Percentiles rank a stretch among this genome's conserved stretches.
Conservation (phyloP, 2,797 vertebrate genomes). For the Lepidocolaptes lacrymiger region DNA sequence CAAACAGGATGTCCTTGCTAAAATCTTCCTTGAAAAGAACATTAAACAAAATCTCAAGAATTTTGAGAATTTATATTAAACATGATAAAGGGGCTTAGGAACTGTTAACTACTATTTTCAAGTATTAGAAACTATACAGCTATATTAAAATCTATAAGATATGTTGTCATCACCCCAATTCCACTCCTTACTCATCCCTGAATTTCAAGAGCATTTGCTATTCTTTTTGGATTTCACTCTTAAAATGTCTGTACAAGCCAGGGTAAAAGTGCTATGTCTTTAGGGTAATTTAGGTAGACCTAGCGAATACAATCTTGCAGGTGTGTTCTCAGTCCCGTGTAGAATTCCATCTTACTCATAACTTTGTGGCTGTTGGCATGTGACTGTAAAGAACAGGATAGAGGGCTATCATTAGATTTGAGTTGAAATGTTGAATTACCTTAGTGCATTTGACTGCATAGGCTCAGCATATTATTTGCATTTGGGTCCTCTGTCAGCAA, state of each 20-base stretch:
- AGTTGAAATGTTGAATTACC: background rate
- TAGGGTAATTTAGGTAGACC: background rate
- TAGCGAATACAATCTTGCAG: background rate
- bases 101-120: too few species aligned
- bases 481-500: background rate
- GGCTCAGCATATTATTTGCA: background rate
- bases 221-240: background rate
- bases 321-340: background rate
- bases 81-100: too few species aligned
- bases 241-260: background rate
- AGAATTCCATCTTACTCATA: background rate
- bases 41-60: too few species aligned
- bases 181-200: rapidly evolving
- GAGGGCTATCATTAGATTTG: background rate
- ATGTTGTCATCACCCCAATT: background rate
- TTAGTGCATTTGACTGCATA: background rate
- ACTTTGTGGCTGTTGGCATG: background rate
- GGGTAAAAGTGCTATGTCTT: background rate
- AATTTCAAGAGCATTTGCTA: background rate
- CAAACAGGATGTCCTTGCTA: too few species aligned
- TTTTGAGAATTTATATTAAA: too few species aligned
- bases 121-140: too few species aligned
- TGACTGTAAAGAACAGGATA: background rate
- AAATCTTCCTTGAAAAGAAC: too few species aligned
- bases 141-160: background rate